A percentile compares a stretch with the other conserved stretches of the same genome.
Conservation (phyloP, 2,113 vertebrate genomes). For the Xenopus tropicalis region DNA sequence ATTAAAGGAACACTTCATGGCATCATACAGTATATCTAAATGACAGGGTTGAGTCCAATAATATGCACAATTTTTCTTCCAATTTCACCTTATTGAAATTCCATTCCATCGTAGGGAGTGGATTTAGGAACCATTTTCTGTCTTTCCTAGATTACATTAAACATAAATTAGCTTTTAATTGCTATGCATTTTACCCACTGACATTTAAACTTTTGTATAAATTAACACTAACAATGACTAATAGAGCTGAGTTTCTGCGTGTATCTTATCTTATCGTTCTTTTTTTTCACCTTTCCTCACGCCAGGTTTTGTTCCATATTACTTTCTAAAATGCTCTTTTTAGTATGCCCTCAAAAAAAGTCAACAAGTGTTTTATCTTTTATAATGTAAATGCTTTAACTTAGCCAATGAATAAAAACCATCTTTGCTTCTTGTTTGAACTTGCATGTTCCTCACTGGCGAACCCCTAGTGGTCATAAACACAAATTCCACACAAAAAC, state of each 20-base stretch:
- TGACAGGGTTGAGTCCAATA: not conserved
- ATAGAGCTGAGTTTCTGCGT: slow-evolving; percentile 12
- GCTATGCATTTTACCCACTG: slow-evolving; percentile 5
- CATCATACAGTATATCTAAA: too few relatives aligned
- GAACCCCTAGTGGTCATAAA: too few relatives aligned
- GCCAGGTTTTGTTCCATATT: not conserved
- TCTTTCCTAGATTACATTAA: slow-evolving; percentile 6
- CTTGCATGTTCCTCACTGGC: too few relatives aligned
- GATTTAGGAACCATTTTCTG: slow-evolving; percentile 1
- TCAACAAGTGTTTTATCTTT: not conserved
- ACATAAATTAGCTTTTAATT: slow-evolving; percentile 31
- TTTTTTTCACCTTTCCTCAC: not conserved
- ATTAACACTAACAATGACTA: slow-evolving; percentile 32
- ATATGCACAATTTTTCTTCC: not conserved
- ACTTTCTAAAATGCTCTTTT: not conserved
- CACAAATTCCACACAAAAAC: too few relatives aligned
- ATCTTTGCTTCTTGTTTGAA: too few relatives aligned
- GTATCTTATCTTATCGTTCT: slow-evolving; percentile 1
- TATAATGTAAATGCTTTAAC: slow-evolving; percentile 14
- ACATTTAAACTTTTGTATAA: slow-evolving; percentile 38
- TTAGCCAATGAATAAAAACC: not conserved
- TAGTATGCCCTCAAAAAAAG: slow-evolving; percentile 5
- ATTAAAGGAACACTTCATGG: too few relatives aligned
- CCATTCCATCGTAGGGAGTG: not conserved
- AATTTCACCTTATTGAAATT: slow-evolving; percentile 19